phyloP scores from a whole-genome alignment of 1,140 invertebrate genomes.

The Mamestra configurata region DNA sequence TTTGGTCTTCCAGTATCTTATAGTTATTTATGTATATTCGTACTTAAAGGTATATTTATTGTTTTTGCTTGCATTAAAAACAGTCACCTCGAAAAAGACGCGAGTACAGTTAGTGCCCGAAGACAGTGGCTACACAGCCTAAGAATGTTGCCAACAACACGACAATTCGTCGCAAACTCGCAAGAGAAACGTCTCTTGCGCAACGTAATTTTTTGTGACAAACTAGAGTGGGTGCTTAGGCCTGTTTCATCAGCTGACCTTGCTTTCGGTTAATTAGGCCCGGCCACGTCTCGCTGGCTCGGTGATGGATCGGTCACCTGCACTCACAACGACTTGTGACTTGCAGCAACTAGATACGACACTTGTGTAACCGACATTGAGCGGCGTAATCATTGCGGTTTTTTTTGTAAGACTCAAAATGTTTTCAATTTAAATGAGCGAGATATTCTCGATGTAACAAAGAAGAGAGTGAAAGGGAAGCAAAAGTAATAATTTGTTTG shows the following conservation, averaged over 20 bases:
- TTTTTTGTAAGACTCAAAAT: neutral
- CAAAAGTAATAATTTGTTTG: neutral
- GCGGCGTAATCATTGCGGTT: neutral
- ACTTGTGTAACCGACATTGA: slow-evolving; percentile 26
- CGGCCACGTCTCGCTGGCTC: slow-evolving; percentile 73
- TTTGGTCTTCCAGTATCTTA: too few species aligned
- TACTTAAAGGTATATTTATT: too few species aligned
- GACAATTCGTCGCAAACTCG: slow-evolving; percentile 1
- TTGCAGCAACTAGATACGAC: slow-evolving; percentile 53
- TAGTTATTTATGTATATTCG: too few species aligned
- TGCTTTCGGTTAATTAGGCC: slow-evolving; percentile 83
- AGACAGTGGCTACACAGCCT: neutral
- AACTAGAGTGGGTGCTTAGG: slow-evolving; percentile 74
- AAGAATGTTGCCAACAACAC: neutral
- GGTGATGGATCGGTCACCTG: slow-evolving; percentile 85
- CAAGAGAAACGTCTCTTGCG: slow-evolving; percentile 37
- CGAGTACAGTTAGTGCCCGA: too few species aligned
- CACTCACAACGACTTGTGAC: slow-evolving; percentile 56
- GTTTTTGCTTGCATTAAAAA: too few species aligned
- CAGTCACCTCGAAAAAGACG: too few species aligned
- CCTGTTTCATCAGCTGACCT: slow-evolving; percentile 80
- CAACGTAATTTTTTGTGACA: slow-evolving; percentile 68
- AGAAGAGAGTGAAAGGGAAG: neutral
- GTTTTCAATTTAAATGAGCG: neutral
- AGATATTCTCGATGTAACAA: too few species aligned